These are phyloP conservation scores for Ceratotherium simum DNA, from an alignment of 2,113 vertebrate genomes.

Conservation along the genomic window DNA sequence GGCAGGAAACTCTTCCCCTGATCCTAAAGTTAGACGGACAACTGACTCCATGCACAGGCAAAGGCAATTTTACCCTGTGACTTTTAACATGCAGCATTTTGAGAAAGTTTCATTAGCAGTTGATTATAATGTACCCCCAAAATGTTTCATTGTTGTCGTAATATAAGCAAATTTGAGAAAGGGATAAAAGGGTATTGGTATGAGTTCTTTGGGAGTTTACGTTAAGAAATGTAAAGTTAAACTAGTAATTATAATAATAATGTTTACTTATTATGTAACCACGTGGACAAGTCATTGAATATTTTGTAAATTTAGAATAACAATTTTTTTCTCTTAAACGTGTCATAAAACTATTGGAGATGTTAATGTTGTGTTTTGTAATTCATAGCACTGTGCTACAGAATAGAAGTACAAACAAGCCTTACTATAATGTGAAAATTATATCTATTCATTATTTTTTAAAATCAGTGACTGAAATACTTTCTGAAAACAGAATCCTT, in stretches of 20 bases:
- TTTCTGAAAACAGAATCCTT: conserved; percentile 58
- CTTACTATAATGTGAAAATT: conserved; percentile 58
- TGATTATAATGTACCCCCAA: neutral
- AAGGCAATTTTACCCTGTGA: neutral
- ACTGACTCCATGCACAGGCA: neutral
- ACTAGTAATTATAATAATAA: conserved; percentile 30
- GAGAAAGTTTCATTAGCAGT: neutral
- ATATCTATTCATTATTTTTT: conserved; percentile 68
- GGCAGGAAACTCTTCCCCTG: neutral
- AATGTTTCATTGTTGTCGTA: conserved; percentile 32
- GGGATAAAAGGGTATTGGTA: neutral
- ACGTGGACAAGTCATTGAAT: neutral
- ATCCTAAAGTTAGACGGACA: neutral
- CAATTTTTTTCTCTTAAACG: conserved; percentile 47
- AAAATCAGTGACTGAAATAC: conserved; percentile 58
- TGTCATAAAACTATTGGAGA: conserved; percentile 23
- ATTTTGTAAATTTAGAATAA: conserved; percentile 38
- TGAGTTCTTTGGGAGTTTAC: conserved; percentile 18
- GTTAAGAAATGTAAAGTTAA: neutral
- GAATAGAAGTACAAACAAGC: conserved; percentile 26
- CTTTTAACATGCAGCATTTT: conserved; percentile 12
- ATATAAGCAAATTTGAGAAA: conserved; percentile 29
- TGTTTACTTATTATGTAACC: neutral
- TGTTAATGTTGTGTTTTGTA: conserved; percentile 5
- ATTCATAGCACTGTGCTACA: conserved; percentile 9